These are phyloP conservation scores for Chitala chitala DNA, from an alignment of 2,113 vertebrate species.

Conservation along the genomic window DNA sequence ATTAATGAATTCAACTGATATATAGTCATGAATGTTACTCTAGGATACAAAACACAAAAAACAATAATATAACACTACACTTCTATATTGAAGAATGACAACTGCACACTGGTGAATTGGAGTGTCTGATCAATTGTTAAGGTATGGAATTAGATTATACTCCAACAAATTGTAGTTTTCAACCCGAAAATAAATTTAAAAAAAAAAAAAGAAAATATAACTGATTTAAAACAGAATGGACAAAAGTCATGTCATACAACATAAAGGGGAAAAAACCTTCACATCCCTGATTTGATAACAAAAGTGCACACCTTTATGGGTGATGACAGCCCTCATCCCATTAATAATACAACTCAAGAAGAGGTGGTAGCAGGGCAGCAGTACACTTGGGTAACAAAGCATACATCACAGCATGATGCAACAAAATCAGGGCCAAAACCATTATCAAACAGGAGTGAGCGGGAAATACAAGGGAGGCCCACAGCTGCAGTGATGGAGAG, in stretches of 20 bases:
- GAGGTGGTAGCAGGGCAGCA: slow-evolving; percentile 4
- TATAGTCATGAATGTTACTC: not conserved
- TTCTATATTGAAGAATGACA: not conserved
- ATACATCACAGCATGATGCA: not conserved
- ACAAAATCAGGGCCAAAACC: not conserved
- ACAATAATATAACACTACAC: not conserved
- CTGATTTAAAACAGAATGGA: slow-evolving; percentile 1
- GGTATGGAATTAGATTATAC: not conserved
- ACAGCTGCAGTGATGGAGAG: not conserved
- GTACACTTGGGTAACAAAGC: not conserved
- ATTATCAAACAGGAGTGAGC: not conserved
- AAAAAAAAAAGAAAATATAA: slow-evolving; percentile 1
- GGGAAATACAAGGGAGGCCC: not conserved
- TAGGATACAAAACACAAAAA: not conserved
- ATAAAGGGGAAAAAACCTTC: slow-evolving; percentile 3
- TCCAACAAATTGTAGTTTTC: too few species aligned
- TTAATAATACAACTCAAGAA: not conserved
- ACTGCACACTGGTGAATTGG: not conserved
- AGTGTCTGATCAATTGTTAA: too few species aligned
- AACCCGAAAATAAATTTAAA: not conserved
- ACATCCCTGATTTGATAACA: slow-evolving; percentile 7
- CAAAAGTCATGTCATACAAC: slow-evolving; percentile 6
- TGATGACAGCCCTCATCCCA: not conserved
- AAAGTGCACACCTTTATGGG: not conserved
- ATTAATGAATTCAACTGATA: too few species aligned